A percentile compares a stretch with the other conserved stretches of the same genome.
Evolutionary conservation across 2,797 vertebrate genomes (phyloP).

Genomic region (Phoxinus dragarum): DNA sequence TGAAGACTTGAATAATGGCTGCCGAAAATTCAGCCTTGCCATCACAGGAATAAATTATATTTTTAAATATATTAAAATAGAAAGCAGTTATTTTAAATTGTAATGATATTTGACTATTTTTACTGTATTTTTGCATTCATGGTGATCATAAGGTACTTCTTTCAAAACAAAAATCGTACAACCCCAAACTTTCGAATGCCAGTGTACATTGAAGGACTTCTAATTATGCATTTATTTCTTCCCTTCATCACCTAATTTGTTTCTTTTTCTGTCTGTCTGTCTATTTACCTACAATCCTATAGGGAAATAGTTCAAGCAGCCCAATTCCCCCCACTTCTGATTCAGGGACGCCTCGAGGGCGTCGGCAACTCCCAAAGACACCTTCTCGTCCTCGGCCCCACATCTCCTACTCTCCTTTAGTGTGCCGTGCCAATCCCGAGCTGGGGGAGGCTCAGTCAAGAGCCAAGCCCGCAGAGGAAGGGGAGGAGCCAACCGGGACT

Average conservation of each 20-base stretch:
- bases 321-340: conserved; percentile 87
- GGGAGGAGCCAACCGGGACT: conserved; percentile 62
- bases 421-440: conserved; percentile 79
- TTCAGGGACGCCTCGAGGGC: conserved; percentile 87
- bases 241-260: background rate
- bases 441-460: conserved; percentile 78
- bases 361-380: conserved; percentile 93
- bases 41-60: background rate
- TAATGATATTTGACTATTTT: background rate
- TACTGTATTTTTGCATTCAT: background rate
- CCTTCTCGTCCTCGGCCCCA: conserved; percentile 92
- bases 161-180: background rate
- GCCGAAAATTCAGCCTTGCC: background rate
- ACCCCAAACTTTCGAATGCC: background rate
- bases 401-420: conserved; percentile 92
- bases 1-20: background rate
- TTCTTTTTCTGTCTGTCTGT: background rate
- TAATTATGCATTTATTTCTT: conserved; percentile 1
- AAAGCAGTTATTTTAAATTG: background rate
- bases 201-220: background rate
- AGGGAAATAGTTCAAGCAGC: conserved; percentile 87
- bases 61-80: background rate
- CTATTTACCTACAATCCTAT: conserved; percentile 20
- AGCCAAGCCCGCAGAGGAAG: conserved; percentile 74
- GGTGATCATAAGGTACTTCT: background rate